phyloP scores from a whole-genome alignment of 2,113 vertebrate genomes.

The Hemiprocne comata region DNA sequence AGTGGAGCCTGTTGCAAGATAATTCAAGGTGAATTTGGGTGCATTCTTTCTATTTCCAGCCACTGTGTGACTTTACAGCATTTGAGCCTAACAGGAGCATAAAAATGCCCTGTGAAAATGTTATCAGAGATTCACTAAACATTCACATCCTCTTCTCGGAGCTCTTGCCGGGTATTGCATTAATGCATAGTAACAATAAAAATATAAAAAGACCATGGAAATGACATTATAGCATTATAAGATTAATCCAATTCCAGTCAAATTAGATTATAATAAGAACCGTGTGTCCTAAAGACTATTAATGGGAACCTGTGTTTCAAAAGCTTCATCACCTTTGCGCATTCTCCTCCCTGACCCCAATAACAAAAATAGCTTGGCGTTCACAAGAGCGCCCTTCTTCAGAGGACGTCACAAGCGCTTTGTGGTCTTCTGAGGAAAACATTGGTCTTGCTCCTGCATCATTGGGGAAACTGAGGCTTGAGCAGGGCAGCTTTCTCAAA shows the following conservation, averaged over 20 bases:
- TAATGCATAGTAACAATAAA: conserved; percentile 69
- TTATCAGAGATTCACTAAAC: conserved; percentile 38
- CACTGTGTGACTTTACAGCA: not conserved
- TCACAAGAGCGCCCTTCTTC: not conserved
- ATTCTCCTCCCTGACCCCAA: conserved; percentile 53
- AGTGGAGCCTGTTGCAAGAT: not conserved
- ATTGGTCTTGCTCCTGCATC: not conserved
- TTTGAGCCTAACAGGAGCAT: not conserved
- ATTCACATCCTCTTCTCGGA: conserved; percentile 31
- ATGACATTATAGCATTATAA: conserved; percentile 72
- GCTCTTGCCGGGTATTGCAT: conserved; percentile 51
- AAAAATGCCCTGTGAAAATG: conserved; percentile 60
- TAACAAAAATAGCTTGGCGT: conserved; percentile 41
- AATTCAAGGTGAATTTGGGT: conserved; percentile 12
- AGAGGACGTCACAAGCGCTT: not conserved
- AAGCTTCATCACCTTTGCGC: conserved; percentile 29
- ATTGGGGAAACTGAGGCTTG: not conserved
- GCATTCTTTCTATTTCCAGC: conserved; percentile 25
- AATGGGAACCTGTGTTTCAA: conserved; percentile 64
- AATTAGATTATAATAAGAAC: conserved; percentile 74
- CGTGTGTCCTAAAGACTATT: conserved; percentile 45
- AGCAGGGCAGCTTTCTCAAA: not conserved
- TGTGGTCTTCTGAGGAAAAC: not conserved
- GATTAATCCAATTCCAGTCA: conserved; percentile 72
- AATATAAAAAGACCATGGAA: conserved; percentile 69